Evolutionary conservation across 2,888 invertebrate genomes (phyloP), one percentile per base, ranked within the genome.

Genomic region (Xanthorhoe designata): DNA sequence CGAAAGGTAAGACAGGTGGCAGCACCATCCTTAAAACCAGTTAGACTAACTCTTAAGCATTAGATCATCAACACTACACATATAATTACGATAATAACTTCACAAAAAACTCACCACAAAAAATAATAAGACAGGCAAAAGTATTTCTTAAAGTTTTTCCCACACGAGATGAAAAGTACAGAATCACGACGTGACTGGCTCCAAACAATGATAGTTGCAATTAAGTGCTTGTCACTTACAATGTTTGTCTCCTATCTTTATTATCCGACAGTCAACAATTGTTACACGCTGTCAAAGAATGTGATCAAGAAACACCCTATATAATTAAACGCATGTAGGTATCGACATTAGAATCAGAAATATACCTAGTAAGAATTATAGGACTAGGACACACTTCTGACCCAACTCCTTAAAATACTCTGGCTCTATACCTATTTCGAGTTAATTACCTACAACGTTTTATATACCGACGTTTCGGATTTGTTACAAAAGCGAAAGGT

Each of bases 101-200:
- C 1, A 38, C 1, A 38, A 38, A 68, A 61, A 65, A 65, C 57
- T 65, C 17, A 64, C 65, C 50, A 47, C 17, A 15, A 47, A 13
- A 59, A 55, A 61, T 63, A 17, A 45, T 49, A 52, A 60, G 52
- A 29, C 17, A 19, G 10, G 38, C 57, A 52, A 56, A 54, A 63
- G 29, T 51, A 13, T 42, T 42, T 42, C 13, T 42, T 42, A 42
- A 13, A 55, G 15, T 42, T 57, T 57, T 49, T 64, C 62, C 47
- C 52, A 56, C 42, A 64, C 65, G 66, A 66, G 62, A 65, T 61
- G 71, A 76, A 78, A 78, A 76, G 29, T 64, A 71, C 69, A 71
- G 66, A 74, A 72, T 81, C 78, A 81, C 79, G 66, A 61, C 67
- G 72, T 80, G 79, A 81, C 79, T 74, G 70, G 75, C 62, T 70